These are phyloP conservation scores for Danio albolineatus DNA, from an alignment of 2,797 vertebrate species.

Conservation along the genomic window DNA sequence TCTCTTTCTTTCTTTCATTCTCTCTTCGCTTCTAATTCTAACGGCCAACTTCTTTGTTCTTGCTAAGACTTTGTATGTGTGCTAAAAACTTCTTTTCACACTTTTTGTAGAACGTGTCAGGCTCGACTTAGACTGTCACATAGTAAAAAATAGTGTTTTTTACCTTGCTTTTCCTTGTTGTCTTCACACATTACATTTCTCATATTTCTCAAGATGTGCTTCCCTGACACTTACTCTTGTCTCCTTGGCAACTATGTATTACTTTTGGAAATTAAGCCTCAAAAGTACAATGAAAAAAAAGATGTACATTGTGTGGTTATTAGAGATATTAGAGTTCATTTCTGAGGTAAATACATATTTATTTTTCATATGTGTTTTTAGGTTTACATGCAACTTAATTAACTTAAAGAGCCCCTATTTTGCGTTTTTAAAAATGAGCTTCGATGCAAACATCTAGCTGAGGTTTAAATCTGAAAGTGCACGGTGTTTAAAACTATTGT, in stretches of 20 bases:
- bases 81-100: neutral
- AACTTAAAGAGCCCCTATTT: no score
- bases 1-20: no score
- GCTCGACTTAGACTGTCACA: neutral
- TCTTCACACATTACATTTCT: slow-evolving; percentile 14
- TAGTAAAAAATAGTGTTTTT: slow-evolving; percentile 12
- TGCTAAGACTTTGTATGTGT: neutral
- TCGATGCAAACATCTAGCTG: no score
- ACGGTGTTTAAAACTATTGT: no score
- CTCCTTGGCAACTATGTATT: slow-evolving; percentile 23
- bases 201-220: slow-evolving; percentile 16
- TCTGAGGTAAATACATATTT: no score
- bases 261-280: neutral
- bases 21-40: neutral
- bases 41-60: neutral
- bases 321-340: no score
- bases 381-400: no score
- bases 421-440: no score
- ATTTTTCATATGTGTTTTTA: no score
- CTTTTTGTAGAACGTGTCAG: neutral
- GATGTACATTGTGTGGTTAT: no score
- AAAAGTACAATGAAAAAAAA: neutral
- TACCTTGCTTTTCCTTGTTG: slow-evolving; percentile 2
- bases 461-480: no score
- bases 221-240: slow-evolving; percentile 10